These are phyloP conservation scores for Papilio polyxenes DNA, from an alignment of 1,140 invertebrate species.

Conservation along the genomic window DNA sequence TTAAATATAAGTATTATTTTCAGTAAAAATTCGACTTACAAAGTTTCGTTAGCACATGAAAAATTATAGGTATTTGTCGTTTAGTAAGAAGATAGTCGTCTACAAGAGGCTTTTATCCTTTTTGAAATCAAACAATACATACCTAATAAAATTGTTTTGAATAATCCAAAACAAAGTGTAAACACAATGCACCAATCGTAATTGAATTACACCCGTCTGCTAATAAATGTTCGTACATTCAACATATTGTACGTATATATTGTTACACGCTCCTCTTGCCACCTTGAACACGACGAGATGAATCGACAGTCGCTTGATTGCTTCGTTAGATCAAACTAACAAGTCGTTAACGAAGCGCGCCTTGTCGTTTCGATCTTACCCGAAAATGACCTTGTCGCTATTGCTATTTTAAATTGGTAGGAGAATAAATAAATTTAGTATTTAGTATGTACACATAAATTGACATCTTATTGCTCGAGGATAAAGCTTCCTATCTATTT, in stretches of 20 bases:
- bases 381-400: neutral
- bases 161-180: neutral
- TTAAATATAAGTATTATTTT: neutral
- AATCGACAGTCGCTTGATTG: conserved; percentile 39
- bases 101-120: no score
- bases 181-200: neutral
- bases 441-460: neutral
- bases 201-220: conserved; percentile 28
- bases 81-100: no score
- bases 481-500: neutral
- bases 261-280: conserved; percentile 3
- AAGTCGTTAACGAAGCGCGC: conserved; percentile 13
- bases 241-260: neutral
- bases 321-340: conserved; percentile 38
- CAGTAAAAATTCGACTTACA: no score
- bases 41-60: no score
- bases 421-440: neutral
- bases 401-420: conserved; percentile 18
- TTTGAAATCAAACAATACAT: neutral
- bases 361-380: conserved; percentile 15
- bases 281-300: conserved; percentile 2
- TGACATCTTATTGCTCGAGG: no score
- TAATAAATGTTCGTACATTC: neutral
- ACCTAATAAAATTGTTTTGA: neutral
- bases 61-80: no score